Evolutionary conservation across 2,888 invertebrate species (phyloP), one percentile per base, ranked within the genome.

Genomic region (Noctua comes): DNA sequence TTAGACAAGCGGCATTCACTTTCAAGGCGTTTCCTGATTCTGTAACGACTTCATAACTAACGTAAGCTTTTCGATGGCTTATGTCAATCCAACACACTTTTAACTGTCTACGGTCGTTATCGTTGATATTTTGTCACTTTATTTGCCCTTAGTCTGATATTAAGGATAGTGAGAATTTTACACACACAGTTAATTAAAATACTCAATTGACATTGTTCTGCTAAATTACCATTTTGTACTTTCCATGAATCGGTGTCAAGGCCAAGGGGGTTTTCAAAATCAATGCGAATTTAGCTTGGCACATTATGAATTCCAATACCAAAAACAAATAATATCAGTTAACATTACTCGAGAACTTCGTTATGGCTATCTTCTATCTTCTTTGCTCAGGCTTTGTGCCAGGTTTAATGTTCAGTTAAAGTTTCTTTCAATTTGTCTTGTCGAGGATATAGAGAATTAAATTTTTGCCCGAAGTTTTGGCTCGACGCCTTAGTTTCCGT

Each of bases 371-470:
- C 2, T 66, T 59, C 36, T 71, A 69, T 73, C 1, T 72, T 65
- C 46, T 71, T 48, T 59, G 59, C n/a, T 72, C 40, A 86, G 78
- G 79, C 71, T 76, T 73, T 77, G 62, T 84, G 80, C 77, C 88
- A 86, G 82, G 54, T 71, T 79, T 77, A 72, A 77, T 78, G 76
- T 81, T 76, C 65, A 75, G 66, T 81, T 76, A 43, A 76, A 74
- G 40, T 81, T 74, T 76, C 43, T 36, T 48, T 13, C 57, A 78
- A 78, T 81, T 81, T 78, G 43, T 86, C 66, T 74, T 76, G 62
- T 77, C 72, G 68, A 73, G 57, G 57, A 66, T 65, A 76, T 54
- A 75, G 66, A 65, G 48, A 66, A 84, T 68, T 11, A 43, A n/a
- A 69, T 46, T 69, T 64, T 83, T 68, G 27, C 7, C 7, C 18